A percentile compares a stretch with the other conserved stretches of the same genome.
Evolutionary conservation across 2,888 invertebrate genomes (phyloP).

Genomic region (Drosophila limbata): DNA sequence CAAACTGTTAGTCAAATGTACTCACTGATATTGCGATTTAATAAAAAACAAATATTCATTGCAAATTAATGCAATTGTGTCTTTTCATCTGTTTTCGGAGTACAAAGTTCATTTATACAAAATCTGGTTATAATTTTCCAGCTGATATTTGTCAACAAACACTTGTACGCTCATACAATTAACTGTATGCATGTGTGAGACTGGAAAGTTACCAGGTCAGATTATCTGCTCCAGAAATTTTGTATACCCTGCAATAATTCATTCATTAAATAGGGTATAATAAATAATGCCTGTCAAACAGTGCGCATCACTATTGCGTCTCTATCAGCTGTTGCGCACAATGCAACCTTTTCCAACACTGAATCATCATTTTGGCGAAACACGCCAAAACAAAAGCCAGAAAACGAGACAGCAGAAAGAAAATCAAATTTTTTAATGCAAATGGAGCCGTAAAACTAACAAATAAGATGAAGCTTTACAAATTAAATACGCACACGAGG

Average conservation of each 20-base stretch:
- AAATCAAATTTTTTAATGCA: conserved; percentile 11
- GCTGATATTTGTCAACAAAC: conserved; percentile 6
- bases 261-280: neutral
- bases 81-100: conserved; percentile 16
- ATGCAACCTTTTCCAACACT: conserved; percentile 36
- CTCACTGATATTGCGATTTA: conserved; percentile 76
- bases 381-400: conserved; percentile 42
- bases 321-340: conserved; percentile 41
- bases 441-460: conserved; percentile 27
- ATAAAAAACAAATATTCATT: conserved; percentile 69
- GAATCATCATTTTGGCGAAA: neutral
- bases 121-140: conserved; percentile 13
- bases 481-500: conserved; percentile 92
- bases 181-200: neutral
- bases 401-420: conserved; percentile 26
- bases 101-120: conserved; percentile 31
- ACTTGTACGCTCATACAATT: neutral
- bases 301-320: conserved; percentile 30
- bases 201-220: conserved; percentile 16
- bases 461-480: conserved; percentile 89
- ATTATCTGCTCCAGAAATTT: conserved; percentile 7
- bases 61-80: conserved; percentile 35
- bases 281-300: neutral
- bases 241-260: neutral
- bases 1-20: conserved; percentile 72